Evolutionary conservation across 2,888 invertebrate genomes (phyloP).

Genomic region (Ametastegia equiseti): DNA sequence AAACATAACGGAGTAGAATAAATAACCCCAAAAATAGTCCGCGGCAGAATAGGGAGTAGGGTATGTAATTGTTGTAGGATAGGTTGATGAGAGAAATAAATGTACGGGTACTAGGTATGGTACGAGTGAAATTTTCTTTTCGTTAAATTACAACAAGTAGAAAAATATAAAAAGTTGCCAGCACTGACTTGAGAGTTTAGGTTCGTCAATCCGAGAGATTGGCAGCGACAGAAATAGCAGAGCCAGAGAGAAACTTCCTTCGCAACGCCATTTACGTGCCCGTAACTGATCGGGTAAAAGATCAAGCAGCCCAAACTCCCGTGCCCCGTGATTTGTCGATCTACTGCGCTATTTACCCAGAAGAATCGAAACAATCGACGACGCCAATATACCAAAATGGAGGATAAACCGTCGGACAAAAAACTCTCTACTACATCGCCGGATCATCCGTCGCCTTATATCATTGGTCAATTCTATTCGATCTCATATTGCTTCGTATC

Average conservation of each 20-base stretch:
- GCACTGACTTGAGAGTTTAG: constrained; percentile 74
- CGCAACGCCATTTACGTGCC: constrained; percentile 67
- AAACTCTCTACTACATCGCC: neutral
- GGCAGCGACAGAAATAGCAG: constrained; percentile 67
- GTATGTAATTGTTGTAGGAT: neutral
- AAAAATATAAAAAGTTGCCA: constrained; percentile 72
- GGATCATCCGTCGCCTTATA: too few species aligned
- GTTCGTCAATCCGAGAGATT: constrained; percentile 69
- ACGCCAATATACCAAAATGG: constrained; percentile 6
- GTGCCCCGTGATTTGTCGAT: constrained; percentile 6
- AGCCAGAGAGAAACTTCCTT: constrained; percentile 55
- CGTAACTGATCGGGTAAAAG: constrained; percentile 33
- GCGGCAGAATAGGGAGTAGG: neutral
- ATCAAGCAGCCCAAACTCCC: neutral
- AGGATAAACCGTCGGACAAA: neutral
- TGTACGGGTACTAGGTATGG: too few species aligned
- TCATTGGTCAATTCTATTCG: too few species aligned
- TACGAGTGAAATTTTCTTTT: constrained; percentile 10
- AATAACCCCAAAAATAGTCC: constrained; percentile 17
- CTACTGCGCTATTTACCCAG: constrained; percentile 12
- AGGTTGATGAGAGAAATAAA: neutral
- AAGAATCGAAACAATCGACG: neutral
- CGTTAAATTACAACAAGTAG: constrained; percentile 23
- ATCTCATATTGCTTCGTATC: too few species aligned
- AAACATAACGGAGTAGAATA: neutral